Evolutionary conservation across 2,888 invertebrate species (phyloP).

Genomic region (Calliphora vomitoria): DNA sequence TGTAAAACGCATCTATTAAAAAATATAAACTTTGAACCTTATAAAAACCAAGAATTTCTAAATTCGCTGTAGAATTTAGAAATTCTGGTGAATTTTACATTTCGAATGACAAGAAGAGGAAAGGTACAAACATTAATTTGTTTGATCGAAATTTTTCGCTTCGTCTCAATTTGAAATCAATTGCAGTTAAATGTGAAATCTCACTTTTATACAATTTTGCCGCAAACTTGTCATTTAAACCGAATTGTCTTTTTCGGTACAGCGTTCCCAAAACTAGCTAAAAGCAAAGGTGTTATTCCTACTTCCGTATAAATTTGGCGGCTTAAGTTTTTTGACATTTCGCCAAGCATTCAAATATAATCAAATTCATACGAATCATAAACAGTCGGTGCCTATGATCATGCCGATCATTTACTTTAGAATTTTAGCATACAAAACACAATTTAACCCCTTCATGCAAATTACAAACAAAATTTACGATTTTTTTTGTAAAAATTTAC

Average conservation of each 20-base stretch:
- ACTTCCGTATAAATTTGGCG: slow-evolving; percentile 44
- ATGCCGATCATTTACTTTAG: slow-evolving; percentile 61
- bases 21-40: no score
- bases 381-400: slow-evolving; percentile 38
- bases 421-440: slow-evolving; percentile 59
- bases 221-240: slow-evolving; percentile 8
- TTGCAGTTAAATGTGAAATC: no score
- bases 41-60: no score
- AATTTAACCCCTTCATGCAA: slow-evolving; percentile 70
- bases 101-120: no score
- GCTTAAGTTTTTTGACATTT: slow-evolving; percentile 37
- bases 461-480: slow-evolving; percentile 43
- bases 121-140: no score
- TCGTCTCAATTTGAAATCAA: no score
- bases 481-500: slow-evolving; percentile 40
- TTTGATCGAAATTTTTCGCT: no score
- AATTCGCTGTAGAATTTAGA: no score
- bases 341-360: not conserved
- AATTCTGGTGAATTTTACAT: no score
- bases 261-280: not conserved
- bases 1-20: no score
- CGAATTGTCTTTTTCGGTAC: not conserved
- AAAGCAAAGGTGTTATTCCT: not conserved
- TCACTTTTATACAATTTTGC: not conserved
- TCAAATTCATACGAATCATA: slow-evolving; percentile 33